Evolutionary conservation across 2,113 vertebrate species (phyloP), one percentile per base, ranked within the genome.

Genomic region (Podarcis cretensis): DNA sequence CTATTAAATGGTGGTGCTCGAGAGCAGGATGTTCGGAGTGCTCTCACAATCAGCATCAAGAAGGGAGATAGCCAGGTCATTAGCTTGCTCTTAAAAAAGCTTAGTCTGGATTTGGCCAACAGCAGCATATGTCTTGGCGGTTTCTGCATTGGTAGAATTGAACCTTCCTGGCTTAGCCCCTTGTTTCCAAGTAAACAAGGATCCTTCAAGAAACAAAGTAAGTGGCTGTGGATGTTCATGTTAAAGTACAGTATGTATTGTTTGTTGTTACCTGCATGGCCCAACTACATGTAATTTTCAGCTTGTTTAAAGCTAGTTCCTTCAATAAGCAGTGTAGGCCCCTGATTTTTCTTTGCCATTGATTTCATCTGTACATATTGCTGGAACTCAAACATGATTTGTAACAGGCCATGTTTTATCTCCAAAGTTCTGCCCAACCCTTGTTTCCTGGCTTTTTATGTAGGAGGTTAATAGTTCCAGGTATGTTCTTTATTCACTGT

Each of bases 121-220:
- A 97, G 96, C 54, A 98, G 98, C 82, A 98, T 99, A 85, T 99
- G 99, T 89, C 97, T 99, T 59, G 98, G 99, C 68, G 98, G 98
- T 87, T 98, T 99, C 92, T 94, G 98, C 30, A 97, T 99, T 71
- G 98, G 98, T 20, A 97, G 93, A 84, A 96, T 99, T 21, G 98
- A 99, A 40, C 97, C 98, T 18, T 95, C 97, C 2, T 99, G 99
- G 98, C 97, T 99, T 65, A 93, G 94, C 91, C 97, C 98, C 83
- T 97, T 99, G 88, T 98, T 99, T 93, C 97, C 97, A 5, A 97
- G 98, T 57, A 97, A 97, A 89, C 79, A 87, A 5, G 84, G 92
- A 81, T 96, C 96, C 83, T 89, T 95, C 30, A 96, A 94, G 37
- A 96, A 94, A 85, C 96, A 91, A 92, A 96, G 97, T 97, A 93